These are phyloP conservation scores for Mantis religiosa DNA, from an alignment of 2,888 invertebrate species.

Conservation along the genomic window DNA sequence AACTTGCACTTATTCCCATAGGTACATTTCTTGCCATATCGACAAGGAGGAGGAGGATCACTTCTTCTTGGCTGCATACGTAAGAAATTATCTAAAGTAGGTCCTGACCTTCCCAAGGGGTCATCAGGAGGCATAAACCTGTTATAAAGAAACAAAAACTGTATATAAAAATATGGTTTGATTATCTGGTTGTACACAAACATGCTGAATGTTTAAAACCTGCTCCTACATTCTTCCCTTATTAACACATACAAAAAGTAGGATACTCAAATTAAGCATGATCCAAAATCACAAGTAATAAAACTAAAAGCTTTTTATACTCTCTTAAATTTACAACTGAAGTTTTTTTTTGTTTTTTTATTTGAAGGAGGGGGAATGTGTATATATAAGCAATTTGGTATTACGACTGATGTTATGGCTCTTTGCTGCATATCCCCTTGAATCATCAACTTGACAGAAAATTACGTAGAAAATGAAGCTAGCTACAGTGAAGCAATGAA, in stretches of 20 bases:
- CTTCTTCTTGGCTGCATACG: constrained; percentile 55
- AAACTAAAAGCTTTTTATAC: too few relatives aligned
- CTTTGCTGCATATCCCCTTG: too few relatives aligned
- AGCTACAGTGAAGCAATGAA: too few relatives aligned
- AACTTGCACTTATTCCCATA: constrained; percentile 98
- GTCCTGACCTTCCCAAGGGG: constrained; percentile 83
- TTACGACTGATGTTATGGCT: too few relatives aligned
- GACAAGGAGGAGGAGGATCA: constrained; percentile 78
- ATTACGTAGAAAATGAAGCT: too few relatives aligned
- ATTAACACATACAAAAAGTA: background rate
- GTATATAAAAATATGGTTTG: background rate
- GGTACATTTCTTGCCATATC: constrained; percentile 93
- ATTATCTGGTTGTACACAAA: background rate
- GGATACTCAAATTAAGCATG: too few relatives aligned
- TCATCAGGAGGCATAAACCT: constrained; percentile 94
- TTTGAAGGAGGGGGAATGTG: too few relatives aligned
- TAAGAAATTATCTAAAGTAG: constrained; percentile 80
- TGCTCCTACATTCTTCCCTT: background rate
- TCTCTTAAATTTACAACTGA: too few relatives aligned
- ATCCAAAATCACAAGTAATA: too few relatives aligned
- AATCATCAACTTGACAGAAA: too few relatives aligned
- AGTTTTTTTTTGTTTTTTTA: too few relatives aligned
- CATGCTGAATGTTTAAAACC: background rate
- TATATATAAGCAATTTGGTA: too few relatives aligned
- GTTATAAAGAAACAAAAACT: background rate